Evolutionary conservation across 30 jellyfish, hydroid and myxozoan genomes (phyloP), one percentile per base, ranked within the genome.

Genomic region (Aurelia sp.): DNA sequence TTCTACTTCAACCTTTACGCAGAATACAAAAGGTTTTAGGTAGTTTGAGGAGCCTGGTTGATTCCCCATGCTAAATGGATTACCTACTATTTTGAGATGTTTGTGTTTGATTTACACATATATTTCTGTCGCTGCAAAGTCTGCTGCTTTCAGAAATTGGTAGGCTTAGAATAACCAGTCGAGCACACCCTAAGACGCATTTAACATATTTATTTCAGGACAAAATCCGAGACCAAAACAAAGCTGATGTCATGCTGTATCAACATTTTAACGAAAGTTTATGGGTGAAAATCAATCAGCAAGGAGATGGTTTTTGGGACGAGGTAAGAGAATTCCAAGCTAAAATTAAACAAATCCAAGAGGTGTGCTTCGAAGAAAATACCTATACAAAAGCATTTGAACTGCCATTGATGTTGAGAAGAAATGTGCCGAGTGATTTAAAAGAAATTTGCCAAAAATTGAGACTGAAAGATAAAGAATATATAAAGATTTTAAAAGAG

Each of bases 231-330:
- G 48, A 74, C 33, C 90, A 96, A 97, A 94, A 89, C 31, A 78
- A 60, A 41, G 99, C 97, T 21, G 99, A 94, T 60, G 86, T 67
- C 17, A 31, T 78, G 80, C 77, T 94, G 41, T 94, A 94, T 68
- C 91, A 89, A 13, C 85, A 88, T 76, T 94, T 94, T 73, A 94
- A 94, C 62, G 61, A 89, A 55, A 82, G 97, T n/a, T 87, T 94
- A 59, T 94, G 99, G 99, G 85, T 79, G 53, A 89, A 89, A 84
- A 85, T 94, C 71, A 74, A 68, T 44, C 63, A 48, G 8, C 90
- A 79, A 19, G 97, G 97, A 6, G 65, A 53, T 5, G 63, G 66
- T 9, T 93, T 93, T 67, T 82, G 90, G 91, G 85, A 68, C 4
- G 98, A 93, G 15, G 85, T 93, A 11, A 47, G 75, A 17, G 92